Base-by-base conservation (phyloP, 2,797 vertebrate genomes). In the Corythornis leucogaster region DNA sequence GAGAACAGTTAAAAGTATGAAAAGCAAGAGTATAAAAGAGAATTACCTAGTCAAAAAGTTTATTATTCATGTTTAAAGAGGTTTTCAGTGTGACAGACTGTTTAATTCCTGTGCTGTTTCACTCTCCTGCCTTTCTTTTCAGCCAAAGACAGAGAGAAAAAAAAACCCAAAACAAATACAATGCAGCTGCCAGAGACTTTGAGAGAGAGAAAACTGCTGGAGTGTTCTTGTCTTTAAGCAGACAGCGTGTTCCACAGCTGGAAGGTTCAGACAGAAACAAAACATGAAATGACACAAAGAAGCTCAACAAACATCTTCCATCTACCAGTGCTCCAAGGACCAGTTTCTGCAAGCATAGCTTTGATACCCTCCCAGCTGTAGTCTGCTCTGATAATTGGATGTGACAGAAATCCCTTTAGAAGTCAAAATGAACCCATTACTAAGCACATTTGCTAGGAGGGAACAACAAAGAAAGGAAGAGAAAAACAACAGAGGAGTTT, bases 321-420 rank as follows among this genome's bases (percentile, higher is more conserved):
- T 71, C 46, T 67, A 16, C 25, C 59, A 80, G 55, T 8, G 21
- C 73, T 94, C 81, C 67, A 48, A 92, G 85, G 48, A 19, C 61
- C 3, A 1, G 75, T 90, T 93, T 75, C 69, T 80, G 62, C 75
- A 75, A 95, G 87, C 14, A 16, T 1, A 45, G 33, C 89, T 95
- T 93, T 93, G 84, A 95, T 92, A 91, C 43, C 31, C 31, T 64
- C 9, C 2, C 69, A 73, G 40, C 11, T 55, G 38, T 25, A 63
- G 58, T 50, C 71, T 89, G 87, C n/a, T 24, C 69, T 42, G 50
- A 59, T 93, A 92, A 92, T 40, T 68, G 7, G 24, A 54, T 92
- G 85, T 89, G 81, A 85, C 69, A 91, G 63, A 89, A 92, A 80
- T 85, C 68, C 50, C 53, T 89, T 94, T 20, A 89, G 31, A 85